Evolutionary conservation across 2,797 vertebrate genomes (phyloP).

Genomic region (Melopsittacus undulatus): DNA sequence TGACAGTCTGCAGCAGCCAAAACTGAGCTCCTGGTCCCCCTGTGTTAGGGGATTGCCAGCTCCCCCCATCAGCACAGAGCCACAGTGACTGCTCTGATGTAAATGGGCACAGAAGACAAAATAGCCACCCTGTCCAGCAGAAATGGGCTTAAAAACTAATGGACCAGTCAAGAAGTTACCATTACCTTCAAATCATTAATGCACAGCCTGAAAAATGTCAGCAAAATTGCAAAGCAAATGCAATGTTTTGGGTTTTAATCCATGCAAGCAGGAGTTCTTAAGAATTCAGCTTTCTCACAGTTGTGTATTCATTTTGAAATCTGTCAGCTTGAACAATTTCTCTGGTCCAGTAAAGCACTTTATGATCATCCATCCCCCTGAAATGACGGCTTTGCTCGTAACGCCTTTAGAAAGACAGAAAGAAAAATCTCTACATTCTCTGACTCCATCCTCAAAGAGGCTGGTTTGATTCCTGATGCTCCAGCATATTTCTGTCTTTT

Average conservation of each 20-base stretch:
- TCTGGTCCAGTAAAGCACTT: neutral
- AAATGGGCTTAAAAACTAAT: accelerated
- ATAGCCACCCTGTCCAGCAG: neutral
- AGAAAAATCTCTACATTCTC: neutral
- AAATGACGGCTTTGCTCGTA: neutral
- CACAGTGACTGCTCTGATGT: accelerated
- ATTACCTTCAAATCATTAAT: neutral
- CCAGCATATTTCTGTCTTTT: conserved; percentile 30
- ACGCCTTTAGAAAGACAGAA: neutral
- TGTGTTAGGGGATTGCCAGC: accelerated
- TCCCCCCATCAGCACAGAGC: neutral
- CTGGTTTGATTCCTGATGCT: conserved; percentile 33
- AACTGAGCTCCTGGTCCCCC: neutral
- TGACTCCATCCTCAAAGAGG: neutral
- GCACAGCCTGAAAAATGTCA: neutral
- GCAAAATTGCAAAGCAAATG: conserved; percentile 15
- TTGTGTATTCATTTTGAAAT: conserved; percentile 28
- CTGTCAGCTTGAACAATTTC: conserved; percentile 7
- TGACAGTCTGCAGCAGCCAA: accelerated
- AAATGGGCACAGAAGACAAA: neutral
- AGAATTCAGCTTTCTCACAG: neutral
- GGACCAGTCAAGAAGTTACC: neutral
- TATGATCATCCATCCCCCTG: neutral
- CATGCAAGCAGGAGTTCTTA: neutral
- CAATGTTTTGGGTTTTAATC: neutral